Conservation (phyloP, 1,140 invertebrate genomes). For the Drusus annulatus region DNA sequence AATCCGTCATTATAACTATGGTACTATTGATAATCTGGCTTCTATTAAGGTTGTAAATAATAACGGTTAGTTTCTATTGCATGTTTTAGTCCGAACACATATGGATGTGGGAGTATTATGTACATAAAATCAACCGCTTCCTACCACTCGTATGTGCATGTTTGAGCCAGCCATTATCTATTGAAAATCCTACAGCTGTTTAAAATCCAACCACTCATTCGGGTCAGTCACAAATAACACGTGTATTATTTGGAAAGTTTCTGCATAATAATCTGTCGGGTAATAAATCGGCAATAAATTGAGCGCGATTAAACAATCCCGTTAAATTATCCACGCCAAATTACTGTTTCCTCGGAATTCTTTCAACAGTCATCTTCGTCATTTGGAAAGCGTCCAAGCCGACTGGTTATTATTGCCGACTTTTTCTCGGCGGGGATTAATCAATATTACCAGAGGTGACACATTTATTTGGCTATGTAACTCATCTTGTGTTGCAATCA, state of each 20-base stretch:
- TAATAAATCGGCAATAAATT: slow-evolving; percentile 38
- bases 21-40: too few species aligned
- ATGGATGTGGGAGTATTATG: too few species aligned
- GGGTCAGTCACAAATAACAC: slow-evolving; percentile 12
- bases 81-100: too few species aligned
- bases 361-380: slow-evolving; percentile 10
- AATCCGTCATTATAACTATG: too few species aligned
- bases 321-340: slow-evolving; percentile 30
- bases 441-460: slow-evolving; percentile 30
- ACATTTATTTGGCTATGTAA: slow-evolving; percentile 33
- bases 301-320: slow-evolving; percentile 31
- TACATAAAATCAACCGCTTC: too few species aligned
- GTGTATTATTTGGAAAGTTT: not conserved
- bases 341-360: slow-evolving; percentile 35
- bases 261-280: slow-evolving; percentile 18
- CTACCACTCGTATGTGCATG: too few species aligned
- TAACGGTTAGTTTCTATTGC: too few species aligned
- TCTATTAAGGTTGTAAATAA: too few species aligned
- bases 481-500: slow-evolving; percentile 17
- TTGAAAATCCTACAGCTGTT: not conserved
- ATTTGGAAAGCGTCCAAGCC: slow-evolving; percentile 17
- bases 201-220: not conserved
- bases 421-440: slow-evolving; percentile 27
- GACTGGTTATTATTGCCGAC: slow-evolving; percentile 17
- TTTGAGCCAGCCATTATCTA: too few species aligned